A percentile compares a stretch with the other conserved stretches of the same genome.
phyloP scores from a whole-genome alignment of 2,888 invertebrate genomes.

The Drosophila mimica region DNA sequence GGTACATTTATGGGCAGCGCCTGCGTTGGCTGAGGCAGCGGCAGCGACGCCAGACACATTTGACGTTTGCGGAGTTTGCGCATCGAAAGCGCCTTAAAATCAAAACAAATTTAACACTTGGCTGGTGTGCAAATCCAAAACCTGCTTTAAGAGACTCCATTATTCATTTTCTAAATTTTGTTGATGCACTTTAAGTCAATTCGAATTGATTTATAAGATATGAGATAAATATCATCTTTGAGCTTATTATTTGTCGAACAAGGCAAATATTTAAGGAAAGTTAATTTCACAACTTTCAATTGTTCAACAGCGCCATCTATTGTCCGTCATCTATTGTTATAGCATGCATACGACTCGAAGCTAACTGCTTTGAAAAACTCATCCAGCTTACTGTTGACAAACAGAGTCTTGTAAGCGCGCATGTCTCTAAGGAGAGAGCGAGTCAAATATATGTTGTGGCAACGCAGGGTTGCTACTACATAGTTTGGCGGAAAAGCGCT shows the following conservation, averaged over 20 bases:
- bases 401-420: no score
- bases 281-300: background rate
- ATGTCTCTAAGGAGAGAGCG: background rate
- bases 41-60: constrained; percentile 9
- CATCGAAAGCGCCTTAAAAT: constrained; percentile 21
- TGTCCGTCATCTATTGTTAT: background rate
- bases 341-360: background rate
- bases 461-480: background rate
- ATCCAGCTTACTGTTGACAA: background rate
- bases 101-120: constrained; percentile 55
- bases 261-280: background rate
- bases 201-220: background rate
- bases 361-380: constrained; percentile 20
- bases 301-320: constrained; percentile 13
- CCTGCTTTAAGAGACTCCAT: background rate
- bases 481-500: background rate
- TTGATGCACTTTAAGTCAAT: background rate
- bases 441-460: constrained; percentile 9
- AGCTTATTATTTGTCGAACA: background rate
- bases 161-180: background rate
- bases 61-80: constrained; percentile 50
- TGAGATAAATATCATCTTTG: background rate
- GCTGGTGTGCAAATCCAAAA: background rate
- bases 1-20: constrained; percentile 12
- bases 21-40: constrained; percentile 5